These are phyloP conservation scores for Whitmania pigra DNA, from an alignment of 1,140 invertebrate species.

Conservation along the genomic window DNA sequence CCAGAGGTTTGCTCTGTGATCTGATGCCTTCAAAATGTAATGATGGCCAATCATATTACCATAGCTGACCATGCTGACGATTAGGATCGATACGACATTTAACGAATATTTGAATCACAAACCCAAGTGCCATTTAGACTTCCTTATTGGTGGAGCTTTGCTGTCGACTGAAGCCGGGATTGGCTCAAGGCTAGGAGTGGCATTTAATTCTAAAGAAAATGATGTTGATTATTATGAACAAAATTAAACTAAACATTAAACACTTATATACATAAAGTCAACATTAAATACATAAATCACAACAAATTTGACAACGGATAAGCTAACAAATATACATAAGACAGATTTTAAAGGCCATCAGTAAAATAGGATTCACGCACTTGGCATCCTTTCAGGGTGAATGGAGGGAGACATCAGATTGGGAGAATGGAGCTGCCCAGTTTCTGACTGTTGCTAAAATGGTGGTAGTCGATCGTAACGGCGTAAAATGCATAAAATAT, in stretches of 20 bases:
- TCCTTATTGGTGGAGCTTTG: slow-evolving; percentile 59
- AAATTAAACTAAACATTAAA: no score
- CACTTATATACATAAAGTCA: no score
- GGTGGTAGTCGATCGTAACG: background rate
- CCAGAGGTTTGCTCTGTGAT: slow-evolving; percentile 94
- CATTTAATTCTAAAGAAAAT: slow-evolving; percentile 29
- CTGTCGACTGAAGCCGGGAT: slow-evolving; percentile 40
- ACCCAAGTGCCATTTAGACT: slow-evolving; percentile 95
- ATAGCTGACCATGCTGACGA: background rate
- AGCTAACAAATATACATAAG: background rate
- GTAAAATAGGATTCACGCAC: slow-evolving; percentile 43
- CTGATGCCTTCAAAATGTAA: slow-evolving; percentile 59
- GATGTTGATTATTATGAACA: background rate
- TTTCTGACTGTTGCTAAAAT: slow-evolving; percentile 14
- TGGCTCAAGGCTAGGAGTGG: slow-evolving; percentile 41
- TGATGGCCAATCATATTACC: background rate
- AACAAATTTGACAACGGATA: background rate
- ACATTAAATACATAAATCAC: background rate
- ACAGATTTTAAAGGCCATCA: background rate
- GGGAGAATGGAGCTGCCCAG: slow-evolving; percentile 26
- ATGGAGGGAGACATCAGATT: slow-evolving; percentile 41
- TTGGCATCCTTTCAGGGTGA: slow-evolving; percentile 88
- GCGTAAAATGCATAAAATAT: background rate
- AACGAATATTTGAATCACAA: background rate
- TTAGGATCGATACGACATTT: background rate